Evolutionary conservation across 2,113 vertebrate species (phyloP).

Genomic region (Cyphomyrus discorhynchus): DNA sequence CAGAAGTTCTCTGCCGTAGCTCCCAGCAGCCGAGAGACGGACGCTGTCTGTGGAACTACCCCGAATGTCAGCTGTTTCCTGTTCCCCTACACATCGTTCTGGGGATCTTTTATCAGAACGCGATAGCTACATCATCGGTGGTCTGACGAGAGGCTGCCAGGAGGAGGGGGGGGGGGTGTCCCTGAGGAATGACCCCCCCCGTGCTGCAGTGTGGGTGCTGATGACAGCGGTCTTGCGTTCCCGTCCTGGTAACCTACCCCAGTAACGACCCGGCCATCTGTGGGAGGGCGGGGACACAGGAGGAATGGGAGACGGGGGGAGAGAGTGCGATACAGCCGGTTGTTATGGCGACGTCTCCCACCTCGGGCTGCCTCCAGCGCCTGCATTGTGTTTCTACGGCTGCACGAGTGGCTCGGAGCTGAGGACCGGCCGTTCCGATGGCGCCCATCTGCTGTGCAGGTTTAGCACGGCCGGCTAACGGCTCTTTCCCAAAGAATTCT

Average conservation of each 20-base stretch:
- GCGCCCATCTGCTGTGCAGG: background rate
- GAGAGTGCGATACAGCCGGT: background rate
- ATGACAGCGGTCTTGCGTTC: slow-evolving; percentile 31
- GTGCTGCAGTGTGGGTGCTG: background rate
- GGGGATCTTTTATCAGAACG: background rate
- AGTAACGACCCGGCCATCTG: slow-evolving; percentile 51
- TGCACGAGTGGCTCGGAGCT: background rate
- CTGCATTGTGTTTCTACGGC: background rate
- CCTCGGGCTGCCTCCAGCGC: background rate
- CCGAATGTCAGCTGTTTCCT: background rate
- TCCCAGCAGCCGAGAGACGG: background rate
- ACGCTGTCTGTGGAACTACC: background rate
- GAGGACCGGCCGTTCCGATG: background rate
- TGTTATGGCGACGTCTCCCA: background rate
- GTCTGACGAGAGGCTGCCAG: slow-evolving; percentile 27
- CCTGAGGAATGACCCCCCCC: background rate
- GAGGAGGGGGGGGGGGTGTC: background rate
- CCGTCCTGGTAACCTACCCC: slow-evolving; percentile 47
- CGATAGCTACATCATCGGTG: background rate
- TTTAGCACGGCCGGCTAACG: background rate
- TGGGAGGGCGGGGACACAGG: background rate
- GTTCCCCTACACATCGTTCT: background rate
- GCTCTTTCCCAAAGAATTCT: background rate
- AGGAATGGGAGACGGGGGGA: background rate
- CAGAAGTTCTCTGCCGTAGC: background rate